A percentile compares a stretch with the other conserved stretches of the same genome.
Conservation (phyloP, 2,888 invertebrate species). For the Gibbula magus region DNA sequence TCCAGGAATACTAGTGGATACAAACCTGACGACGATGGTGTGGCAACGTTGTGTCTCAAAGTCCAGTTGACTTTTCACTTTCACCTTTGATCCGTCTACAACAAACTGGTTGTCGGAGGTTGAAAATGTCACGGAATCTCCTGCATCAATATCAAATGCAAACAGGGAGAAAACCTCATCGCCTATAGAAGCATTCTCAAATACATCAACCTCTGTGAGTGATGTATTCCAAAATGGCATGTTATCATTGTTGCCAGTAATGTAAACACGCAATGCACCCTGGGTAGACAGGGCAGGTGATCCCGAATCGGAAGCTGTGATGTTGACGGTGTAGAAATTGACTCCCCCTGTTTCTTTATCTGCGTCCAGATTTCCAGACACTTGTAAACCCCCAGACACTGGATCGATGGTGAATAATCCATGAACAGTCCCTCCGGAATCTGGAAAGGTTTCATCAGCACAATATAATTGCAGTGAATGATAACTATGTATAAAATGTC, state of each 20-base stretch:
- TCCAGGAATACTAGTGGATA: too few relatives aligned
- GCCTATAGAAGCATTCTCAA: background rate
- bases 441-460: too few relatives aligned
- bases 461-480: too few relatives aligned
- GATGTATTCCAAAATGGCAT: background rate
- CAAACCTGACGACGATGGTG: background rate
- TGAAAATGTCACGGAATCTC: background rate
- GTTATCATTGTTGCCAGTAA: background rate
- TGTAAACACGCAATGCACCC: background rate
- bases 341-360: background rate
- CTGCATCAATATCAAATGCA: background rate
- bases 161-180: background rate
- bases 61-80: background rate
- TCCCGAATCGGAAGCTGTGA: background rate
- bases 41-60: background rate
- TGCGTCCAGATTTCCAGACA: background rate
- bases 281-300: background rate
- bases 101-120: background rate
- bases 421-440: too few relatives aligned
- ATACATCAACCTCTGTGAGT: background rate
- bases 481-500: too few relatives aligned
- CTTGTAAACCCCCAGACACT: background rate
- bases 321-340: background rate
- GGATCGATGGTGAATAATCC: background rate
- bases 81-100: background rate